Conservation (phyloP, 1,140 invertebrate genomes). For the Pseudachorutes palmiensis region DNA sequence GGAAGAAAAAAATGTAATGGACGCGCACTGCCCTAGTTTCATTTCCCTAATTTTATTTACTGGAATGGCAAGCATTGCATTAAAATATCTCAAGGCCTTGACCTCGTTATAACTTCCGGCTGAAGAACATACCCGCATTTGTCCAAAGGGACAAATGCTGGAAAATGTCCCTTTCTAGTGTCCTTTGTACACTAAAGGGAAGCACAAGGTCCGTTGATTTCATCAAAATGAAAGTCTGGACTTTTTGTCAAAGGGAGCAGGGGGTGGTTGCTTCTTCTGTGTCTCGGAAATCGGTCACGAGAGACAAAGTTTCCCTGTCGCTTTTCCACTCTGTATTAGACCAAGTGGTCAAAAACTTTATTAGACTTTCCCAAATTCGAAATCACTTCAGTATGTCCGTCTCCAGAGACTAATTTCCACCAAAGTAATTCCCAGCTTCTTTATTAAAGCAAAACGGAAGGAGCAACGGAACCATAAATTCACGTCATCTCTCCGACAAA, state of each 20-base stretch:
- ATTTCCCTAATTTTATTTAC: too few relatives aligned
- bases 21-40: too few relatives aligned
- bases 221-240: neutral
- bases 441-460: neutral
- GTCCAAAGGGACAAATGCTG: too few relatives aligned
- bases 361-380: neutral
- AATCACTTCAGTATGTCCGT: neutral
- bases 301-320: neutral
- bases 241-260: neutral
- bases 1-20: too few relatives aligned
- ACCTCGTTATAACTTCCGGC: too few relatives aligned
- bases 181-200: too few relatives aligned
- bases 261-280: neutral
- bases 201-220: too few relatives aligned
- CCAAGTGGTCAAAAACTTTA: slow-evolving; percentile 8
- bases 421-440: neutral
- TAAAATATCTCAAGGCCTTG: too few relatives aligned
- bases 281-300: slow-evolving; percentile 6
- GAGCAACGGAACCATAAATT: neutral
- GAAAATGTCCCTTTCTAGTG: neutral
- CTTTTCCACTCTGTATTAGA: neutral
- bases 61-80: too few relatives aligned
- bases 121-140: too few relatives aligned
- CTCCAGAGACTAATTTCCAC: neutral
- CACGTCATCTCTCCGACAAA: too few relatives aligned